Evolutionary conservation across 1,140 invertebrate genomes (phyloP).

Genomic region (Lucilia cuprina): DNA sequence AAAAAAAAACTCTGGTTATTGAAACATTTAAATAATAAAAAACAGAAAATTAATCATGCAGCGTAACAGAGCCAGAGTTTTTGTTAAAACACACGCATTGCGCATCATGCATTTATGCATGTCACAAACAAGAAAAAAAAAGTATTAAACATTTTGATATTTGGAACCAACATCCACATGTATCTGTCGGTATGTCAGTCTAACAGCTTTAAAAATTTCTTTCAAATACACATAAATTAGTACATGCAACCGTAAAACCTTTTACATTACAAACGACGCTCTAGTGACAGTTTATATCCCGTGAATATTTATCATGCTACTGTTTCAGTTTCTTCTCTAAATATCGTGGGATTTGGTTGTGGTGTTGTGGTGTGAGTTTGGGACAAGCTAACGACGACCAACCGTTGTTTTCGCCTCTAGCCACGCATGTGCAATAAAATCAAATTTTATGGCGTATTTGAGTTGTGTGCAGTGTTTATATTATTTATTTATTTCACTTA

Average conservation of each 20-base stretch:
- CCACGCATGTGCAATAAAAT: constrained; percentile 6
- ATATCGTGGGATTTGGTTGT: not conserved
- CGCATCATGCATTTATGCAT: no score
- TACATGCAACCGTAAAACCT: no score
- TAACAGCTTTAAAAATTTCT: no score
- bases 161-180: no score
- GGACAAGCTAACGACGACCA: no score
- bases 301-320: not conserved
- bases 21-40: not conserved
- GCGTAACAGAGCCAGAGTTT: not conserved
- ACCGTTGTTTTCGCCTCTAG: not conserved
- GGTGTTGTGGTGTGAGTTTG: not conserved
- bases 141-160: no score
- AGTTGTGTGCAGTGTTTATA: not conserved
- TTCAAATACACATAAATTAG: no score
- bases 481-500: not conserved
- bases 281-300: no score
- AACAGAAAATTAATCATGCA: not conserved
- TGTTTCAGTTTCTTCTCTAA: not conserved
- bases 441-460: constrained; percentile 11
- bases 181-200: no score
- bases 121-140: no score
- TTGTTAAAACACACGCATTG: not conserved
- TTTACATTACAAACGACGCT: no score
- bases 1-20: not conserved